A percentile compares a stretch with the other conserved stretches of the same genome.
phyloP scores from a whole-genome alignment of 2,888 invertebrate species.

The Eumacrocentrus americanus region DNA sequence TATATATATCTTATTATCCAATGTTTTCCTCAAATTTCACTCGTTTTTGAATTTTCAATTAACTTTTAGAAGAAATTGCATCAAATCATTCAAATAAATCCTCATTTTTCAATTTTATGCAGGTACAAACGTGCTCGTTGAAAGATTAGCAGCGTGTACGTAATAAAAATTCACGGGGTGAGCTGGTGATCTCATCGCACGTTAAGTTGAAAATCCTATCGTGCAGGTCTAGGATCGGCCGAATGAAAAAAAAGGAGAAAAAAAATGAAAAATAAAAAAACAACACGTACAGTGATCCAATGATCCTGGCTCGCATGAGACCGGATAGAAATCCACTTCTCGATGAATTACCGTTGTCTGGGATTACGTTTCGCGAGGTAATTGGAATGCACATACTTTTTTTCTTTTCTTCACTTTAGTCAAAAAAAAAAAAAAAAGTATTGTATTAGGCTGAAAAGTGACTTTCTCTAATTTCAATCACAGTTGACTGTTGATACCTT shows the following conservation, averaged over 20 bases:
- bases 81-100: conserved; percentile 11
- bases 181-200: neutral
- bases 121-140: neutral
- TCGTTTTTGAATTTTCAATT: no score
- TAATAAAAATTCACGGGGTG: neutral
- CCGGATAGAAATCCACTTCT: conserved; percentile 20
- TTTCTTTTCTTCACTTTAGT: neutral
- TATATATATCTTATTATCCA: no score
- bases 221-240: neutral
- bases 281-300: conserved; percentile 2
- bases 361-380: conserved; percentile 16
- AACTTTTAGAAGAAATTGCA: neutral
- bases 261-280: conserved; percentile 15
- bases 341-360: conserved; percentile 20
- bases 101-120: neutral
- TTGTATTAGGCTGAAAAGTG: no score
- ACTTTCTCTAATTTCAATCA: no score
- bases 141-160: neutral
- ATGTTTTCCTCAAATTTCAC: no score
- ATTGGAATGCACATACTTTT: conserved; percentile 6
- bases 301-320: conserved; percentile 10
- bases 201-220: conserved; percentile 5
- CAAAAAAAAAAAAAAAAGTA: neutral
- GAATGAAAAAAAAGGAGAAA: neutral
- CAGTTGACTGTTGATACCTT: neutral